phyloP scores from a whole-genome alignment of 2,888 invertebrate genomes.

The Teinopalpus imperialis region DNA sequence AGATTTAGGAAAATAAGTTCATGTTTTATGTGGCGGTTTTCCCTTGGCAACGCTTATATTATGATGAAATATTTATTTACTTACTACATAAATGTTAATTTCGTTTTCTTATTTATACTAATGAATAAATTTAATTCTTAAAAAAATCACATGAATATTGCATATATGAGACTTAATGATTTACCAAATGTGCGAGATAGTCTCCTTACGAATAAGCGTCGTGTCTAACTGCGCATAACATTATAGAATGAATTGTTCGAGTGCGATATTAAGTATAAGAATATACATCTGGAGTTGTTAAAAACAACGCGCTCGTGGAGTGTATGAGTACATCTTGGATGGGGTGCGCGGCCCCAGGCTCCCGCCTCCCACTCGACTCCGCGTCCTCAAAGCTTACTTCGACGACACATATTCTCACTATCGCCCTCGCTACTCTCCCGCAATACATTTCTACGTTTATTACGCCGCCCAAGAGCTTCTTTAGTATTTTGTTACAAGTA shows the following conservation, averaged over 20 bases:
- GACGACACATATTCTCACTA: conserved; percentile 39
- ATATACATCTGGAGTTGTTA: conserved; percentile 43
- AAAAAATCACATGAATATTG: too few relatives aligned
- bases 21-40: too few relatives aligned
- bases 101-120: too few relatives aligned
- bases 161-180: too few relatives aligned
- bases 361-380: conserved; percentile 51
- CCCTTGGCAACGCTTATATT: too few relatives aligned
- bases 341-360: conserved; percentile 33
- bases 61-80: background rate
- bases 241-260: conserved; percentile 21
- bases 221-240: background rate
- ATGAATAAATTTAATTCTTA: too few relatives aligned
- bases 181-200: too few relatives aligned
- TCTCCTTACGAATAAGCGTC: too few relatives aligned
- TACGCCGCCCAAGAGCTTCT: conserved; percentile 31
- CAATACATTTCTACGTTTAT: conserved; percentile 36
- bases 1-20: background rate
- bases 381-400: conserved; percentile 41
- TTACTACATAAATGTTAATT: too few relatives aligned
- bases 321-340: conserved; percentile 30
- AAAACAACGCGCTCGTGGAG: conserved; percentile 30
- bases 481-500: conserved; percentile 30
- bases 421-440: conserved; percentile 30
- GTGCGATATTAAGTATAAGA: conserved; percentile 35